Percentiles rank a stretch among this genome's conserved stretches.
Evolutionary conservation across 1,140 invertebrate genomes (phyloP).

Genomic region (Yoshiicerus persimilis): DNA sequence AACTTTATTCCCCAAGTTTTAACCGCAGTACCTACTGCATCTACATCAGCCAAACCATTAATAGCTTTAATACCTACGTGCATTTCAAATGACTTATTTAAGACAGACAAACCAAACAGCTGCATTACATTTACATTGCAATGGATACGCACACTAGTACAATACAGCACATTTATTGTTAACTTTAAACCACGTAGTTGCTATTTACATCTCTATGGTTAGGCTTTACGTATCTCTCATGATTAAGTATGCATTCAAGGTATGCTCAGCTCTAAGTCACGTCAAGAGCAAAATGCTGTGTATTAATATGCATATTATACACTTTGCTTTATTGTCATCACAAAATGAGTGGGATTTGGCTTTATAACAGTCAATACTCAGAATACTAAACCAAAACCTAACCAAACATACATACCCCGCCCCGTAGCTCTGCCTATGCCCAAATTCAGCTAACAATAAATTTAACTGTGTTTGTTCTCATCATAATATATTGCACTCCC

Average conservation of each 20-base stretch:
- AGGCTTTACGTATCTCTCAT: neutral
- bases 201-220: neutral
- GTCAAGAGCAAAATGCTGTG: neutral
- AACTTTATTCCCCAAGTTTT: neutral
- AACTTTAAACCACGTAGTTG: neutral
- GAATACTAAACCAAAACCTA: neutral
- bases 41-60: neutral
- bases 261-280: neutral
- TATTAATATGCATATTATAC: neutral
- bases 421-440: neutral
- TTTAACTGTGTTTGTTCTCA: neutral
- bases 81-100: neutral
- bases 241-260: neutral
- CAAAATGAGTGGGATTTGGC: neutral
- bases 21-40: neutral
- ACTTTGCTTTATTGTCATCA: neutral
- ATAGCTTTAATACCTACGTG: neutral
- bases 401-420: neutral
- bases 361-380: neutral
- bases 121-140: neutral
- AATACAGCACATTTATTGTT: neutral
- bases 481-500: too few relatives aligned
- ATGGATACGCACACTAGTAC: neutral
- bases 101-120: neutral
- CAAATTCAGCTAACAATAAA: neutral